Percentiles rank a stretch among this genome's conserved stretches.
Conservation (phyloP, 2,888 invertebrate genomes). For the Phyto melanocephala region DNA sequence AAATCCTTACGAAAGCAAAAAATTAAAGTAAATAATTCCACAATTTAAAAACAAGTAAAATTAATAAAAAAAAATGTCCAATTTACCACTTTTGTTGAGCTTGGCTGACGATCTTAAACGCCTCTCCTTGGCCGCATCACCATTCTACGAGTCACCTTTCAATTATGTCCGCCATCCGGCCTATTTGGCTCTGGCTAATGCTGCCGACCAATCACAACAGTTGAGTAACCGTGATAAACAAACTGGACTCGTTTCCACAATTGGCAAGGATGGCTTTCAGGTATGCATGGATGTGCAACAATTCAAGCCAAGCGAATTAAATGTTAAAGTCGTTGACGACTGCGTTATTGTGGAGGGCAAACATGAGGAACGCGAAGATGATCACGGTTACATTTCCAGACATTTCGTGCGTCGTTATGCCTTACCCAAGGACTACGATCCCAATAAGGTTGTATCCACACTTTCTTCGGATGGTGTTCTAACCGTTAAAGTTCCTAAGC, state of each 20-base stretch:
- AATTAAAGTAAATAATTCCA: not conserved
- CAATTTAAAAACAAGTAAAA: not conserved
- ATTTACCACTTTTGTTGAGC: conserved; percentile 73
- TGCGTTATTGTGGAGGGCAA: conserved; percentile 86
- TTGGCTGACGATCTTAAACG: conserved; percentile 73
- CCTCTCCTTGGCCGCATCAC: conserved; percentile 43
- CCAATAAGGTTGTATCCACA: conserved; percentile 85
- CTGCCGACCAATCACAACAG: conserved; percentile 83
- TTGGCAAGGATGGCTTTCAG: conserved; percentile 84
- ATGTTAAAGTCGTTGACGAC: conserved; percentile 87
- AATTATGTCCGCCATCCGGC: conserved; percentile 40
- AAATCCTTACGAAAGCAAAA: not conserved
- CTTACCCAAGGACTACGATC: conserved; percentile 87
- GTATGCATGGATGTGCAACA: conserved; percentile 88
- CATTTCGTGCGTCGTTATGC: conserved; percentile 87
- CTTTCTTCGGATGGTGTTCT: conserved; percentile 88
- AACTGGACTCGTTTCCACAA: conserved; percentile 65
- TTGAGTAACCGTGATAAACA: conserved; percentile 77
- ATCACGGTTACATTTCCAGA: conserved; percentile 85
- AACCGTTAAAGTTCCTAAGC: conserved; percentile 83
- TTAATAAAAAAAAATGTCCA: conserved; percentile 70
- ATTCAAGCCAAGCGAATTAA: conserved; percentile 87
- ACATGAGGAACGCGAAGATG: conserved; percentile 86
- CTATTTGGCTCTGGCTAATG: conserved; percentile 28
- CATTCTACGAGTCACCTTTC: conserved; percentile 49